Base-by-base conservation (phyloP, 2,888 invertebrate genomes). In the Maniola hyperantus region DNA sequence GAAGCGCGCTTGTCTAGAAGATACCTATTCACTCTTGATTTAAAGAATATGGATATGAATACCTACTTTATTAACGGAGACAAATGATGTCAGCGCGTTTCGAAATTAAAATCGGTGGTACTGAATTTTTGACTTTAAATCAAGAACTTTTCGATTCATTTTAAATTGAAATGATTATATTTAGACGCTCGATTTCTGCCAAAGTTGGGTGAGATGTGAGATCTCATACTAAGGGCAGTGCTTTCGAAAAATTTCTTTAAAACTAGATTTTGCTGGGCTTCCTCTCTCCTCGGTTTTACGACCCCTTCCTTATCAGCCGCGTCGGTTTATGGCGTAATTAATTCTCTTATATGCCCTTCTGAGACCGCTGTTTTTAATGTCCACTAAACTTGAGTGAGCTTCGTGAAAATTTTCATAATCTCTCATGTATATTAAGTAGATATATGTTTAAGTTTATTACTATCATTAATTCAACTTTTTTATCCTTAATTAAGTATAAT, bases 211-310 rank as follows among this genome's bases (percentile, higher is more conserved):
- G 26, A 26, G 26, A 26, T 26, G 26, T 26, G 26, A 26, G 4
- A 26, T 26, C 26, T 26, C 26, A 26, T 26, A 26, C 26, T 26
- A 26, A 26, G 26, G 26, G 26, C 26, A 26, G 77, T 81, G 80
- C 88, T 88, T 87, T 88, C 84, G 80, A 86, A 87, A 86, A 82
- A 84, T 84, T 84, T 83, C 84, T 80, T 50, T 79, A 79, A 79
- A 80, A 78, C 81, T 76, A 76, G 73, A 77, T 75, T 73, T 74
- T 74, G 70, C 71, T 66, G 70, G 72, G 73, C 73, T 73, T 71
- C 72, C 65, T 72, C 72, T 74, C 72, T 72, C 73, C 69, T 71
- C 69, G 39, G 55, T 68, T 76, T 76, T 74, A 75, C 69, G 71
- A 73, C 73, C 70, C 74, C 71, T 75, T 76, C 75, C 75, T 82